phyloP scores from a whole-genome alignment of 2,113 vertebrate species.

The Pelecanus crispus region DNA sequence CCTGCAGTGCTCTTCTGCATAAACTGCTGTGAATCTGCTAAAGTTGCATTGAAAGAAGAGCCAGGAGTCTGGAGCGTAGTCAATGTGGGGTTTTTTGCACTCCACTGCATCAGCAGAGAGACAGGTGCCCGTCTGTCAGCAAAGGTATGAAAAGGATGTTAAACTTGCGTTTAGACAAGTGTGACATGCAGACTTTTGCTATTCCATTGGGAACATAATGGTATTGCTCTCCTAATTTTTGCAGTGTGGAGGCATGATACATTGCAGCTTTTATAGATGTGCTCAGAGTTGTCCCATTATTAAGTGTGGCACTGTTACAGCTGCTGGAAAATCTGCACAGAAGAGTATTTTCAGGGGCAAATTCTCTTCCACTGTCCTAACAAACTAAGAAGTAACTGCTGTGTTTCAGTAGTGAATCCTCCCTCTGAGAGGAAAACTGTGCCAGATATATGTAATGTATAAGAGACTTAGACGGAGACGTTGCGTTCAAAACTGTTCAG shows the following conservation, averaged over 20 bases:
- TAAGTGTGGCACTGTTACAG: not conserved
- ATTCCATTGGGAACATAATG: not conserved
- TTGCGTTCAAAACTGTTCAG: not conserved
- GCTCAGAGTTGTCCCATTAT: not conserved
- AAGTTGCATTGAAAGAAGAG: not conserved
- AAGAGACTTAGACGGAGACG: not conserved
- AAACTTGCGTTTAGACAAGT: not conserved
- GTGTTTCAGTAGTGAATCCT: not conserved
- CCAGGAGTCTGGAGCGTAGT: not conserved
- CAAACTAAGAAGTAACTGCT: not conserved
- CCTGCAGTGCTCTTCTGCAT: not conserved
- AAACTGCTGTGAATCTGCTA: not conserved
- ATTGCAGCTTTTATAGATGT: not conserved
- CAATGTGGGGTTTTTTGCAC: not conserved
- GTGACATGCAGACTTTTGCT: not conserved
- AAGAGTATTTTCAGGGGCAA: not conserved
- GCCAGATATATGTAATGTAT: not conserved
- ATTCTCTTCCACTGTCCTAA: not conserved
- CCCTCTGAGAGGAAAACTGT: not conserved
- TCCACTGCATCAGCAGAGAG: not conserved
- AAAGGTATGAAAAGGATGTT: not conserved
- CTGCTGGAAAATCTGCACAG: not conserved
- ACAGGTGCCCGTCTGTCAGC: not conserved
- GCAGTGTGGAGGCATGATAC: not conserved
- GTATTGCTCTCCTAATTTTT: not conserved